These are phyloP conservation scores for Trichomalopsis sarcophagae DNA, from an alignment of 1,140 invertebrate genomes.

Conservation along the genomic window DNA sequence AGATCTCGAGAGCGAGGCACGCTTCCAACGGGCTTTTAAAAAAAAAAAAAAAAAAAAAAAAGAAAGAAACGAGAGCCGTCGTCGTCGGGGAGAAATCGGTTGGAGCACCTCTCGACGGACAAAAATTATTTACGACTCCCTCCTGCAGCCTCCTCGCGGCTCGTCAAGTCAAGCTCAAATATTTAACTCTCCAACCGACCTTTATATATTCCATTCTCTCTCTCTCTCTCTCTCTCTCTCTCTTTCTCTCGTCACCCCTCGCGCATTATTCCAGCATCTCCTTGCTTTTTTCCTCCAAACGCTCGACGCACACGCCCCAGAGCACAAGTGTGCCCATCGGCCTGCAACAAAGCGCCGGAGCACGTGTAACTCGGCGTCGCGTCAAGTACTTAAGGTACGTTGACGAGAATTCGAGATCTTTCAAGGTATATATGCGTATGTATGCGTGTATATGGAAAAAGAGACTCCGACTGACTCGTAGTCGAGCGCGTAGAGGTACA, in stretches of 20 bases:
- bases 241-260: constrained; percentile 13
- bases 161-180: constrained; percentile 22
- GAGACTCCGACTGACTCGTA: constrained; percentile 29
- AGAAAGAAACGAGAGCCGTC: neutral
- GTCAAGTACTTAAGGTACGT: constrained; percentile 37
- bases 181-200: constrained; percentile 29
- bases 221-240: neutral
- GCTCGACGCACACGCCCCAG: constrained; percentile 32
- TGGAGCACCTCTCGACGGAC: constrained; percentile 12
- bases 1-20: neutral
- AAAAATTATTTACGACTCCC: constrained; percentile 35
- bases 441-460: neutral
- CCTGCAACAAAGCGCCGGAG: neutral
- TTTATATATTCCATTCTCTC: constrained; percentile 12
- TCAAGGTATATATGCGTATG: neutral
- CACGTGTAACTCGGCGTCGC: constrained; percentile 15
- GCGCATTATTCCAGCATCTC: constrained; percentile 31
- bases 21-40: neutral
- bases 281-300: neutral
- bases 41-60: neutral
- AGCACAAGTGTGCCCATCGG: constrained; percentile 25
- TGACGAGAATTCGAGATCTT: constrained; percentile 1
- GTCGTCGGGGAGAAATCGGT: constrained; percentile 21
- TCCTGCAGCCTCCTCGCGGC: neutral
- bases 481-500: neutral